Percentiles rank a stretch among this genome's conserved stretches.
phyloP scores from a whole-genome alignment of 2,888 invertebrate genomes.

The Harpagoxenus sublaevis region DNA sequence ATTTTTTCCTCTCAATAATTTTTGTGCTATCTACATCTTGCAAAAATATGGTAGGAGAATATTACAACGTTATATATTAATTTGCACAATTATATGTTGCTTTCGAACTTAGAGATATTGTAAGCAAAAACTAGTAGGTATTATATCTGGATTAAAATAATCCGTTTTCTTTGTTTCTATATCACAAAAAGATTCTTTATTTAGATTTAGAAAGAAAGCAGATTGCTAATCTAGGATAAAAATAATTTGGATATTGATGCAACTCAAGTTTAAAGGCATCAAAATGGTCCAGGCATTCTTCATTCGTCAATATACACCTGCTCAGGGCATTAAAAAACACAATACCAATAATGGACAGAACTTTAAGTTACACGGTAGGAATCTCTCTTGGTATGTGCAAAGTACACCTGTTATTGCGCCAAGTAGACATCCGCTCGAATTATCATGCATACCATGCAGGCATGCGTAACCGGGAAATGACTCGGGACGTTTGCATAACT shows the following conservation, averaged over 20 bases:
- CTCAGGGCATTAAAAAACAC: not conserved
- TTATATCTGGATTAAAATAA: not conserved
- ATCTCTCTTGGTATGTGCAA: slow-evolving; percentile 9
- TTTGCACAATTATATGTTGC: too few relatives aligned
- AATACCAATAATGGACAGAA: not conserved
- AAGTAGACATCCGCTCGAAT: slow-evolving; percentile 38
- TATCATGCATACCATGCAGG: slow-evolving; percentile 44
- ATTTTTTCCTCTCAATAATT: not conserved
- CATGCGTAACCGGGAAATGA: slow-evolving; percentile 55
- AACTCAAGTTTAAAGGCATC: not conserved
- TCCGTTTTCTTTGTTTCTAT: not conserved
- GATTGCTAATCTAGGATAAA: not conserved
- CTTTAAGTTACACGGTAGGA: not conserved
- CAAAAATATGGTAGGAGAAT: not conserved
- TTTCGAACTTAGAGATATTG: not conserved
- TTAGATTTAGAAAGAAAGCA: not conserved
- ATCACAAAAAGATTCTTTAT: not conserved
- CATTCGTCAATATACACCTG: not conserved
- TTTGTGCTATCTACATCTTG: not conserved
- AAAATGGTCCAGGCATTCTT: not conserved
- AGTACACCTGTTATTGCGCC: slow-evolving; percentile 32
- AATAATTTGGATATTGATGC: not conserved
- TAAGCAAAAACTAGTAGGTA: too few relatives aligned
- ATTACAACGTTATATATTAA: not conserved
- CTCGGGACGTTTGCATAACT: slow-evolving; percentile 53